Evolutionary conservation across 1,140 invertebrate genomes (phyloP).

Genomic region (Pararge aegeria): DNA sequence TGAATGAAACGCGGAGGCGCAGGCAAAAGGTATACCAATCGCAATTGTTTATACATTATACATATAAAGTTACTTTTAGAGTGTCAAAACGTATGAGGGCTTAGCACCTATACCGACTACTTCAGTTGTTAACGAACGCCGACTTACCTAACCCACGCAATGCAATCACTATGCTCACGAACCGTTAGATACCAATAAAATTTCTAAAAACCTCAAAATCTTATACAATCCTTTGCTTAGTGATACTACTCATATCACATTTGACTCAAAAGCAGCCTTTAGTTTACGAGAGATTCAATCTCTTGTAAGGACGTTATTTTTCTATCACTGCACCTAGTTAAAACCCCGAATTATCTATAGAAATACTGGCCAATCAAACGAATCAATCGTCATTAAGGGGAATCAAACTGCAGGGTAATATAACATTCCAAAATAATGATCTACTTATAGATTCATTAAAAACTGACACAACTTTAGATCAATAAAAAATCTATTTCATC

Average conservation of each 20-base stretch:
- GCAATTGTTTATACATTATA: too few species aligned
- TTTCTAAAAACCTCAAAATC: conserved; percentile 24
- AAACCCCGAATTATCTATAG: conserved; percentile 24
- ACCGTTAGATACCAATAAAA: conserved; percentile 15
- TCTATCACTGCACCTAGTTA: conserved; percentile 34
- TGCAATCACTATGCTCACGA: not conserved
- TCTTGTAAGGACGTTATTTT: conserved; percentile 43
- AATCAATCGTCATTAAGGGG: not conserved
- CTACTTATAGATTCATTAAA: too few species aligned
- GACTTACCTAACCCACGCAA: not conserved
- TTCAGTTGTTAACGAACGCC: not conserved
- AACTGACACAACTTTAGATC: too few species aligned
- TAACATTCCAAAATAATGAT: not conserved
- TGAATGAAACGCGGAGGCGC: too few species aligned
- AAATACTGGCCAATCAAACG: conserved; percentile 51
- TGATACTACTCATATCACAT: conserved; percentile 36
- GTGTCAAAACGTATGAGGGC: too few species aligned
- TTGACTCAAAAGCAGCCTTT: conserved; percentile 43
- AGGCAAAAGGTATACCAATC: too few species aligned
- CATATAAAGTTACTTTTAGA: too few species aligned
- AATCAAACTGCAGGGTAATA: conserved; percentile 2
- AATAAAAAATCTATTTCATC: too few species aligned
- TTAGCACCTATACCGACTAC: not conserved
- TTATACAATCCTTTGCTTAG: conserved; percentile 16
- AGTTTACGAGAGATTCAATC: conserved; percentile 47